phyloP scores from a whole-genome alignment of 2,888 invertebrate genomes.

The Reticulitermes lucifugus region DNA sequence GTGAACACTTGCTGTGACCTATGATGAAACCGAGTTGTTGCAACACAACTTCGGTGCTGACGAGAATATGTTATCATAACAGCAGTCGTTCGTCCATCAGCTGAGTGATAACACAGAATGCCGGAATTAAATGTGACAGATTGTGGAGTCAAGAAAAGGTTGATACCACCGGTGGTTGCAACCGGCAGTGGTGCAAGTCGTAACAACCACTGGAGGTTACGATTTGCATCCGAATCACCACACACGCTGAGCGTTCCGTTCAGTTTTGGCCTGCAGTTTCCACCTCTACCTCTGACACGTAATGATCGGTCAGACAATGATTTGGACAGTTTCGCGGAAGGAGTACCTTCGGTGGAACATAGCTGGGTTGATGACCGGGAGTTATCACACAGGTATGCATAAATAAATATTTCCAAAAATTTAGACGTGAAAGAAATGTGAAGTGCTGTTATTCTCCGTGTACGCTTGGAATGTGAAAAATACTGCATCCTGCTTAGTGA shows the following conservation, averaged over 20 bases:
- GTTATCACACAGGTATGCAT: slow-evolving; percentile 69
- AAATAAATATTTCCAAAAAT: not conserved
- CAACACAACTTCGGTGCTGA: not conserved
- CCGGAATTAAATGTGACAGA: slow-evolving; percentile 3
- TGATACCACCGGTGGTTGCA: not conserved
- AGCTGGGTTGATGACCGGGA: slow-evolving; percentile 70
- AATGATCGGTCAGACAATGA: slow-evolving; percentile 67
- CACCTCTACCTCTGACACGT: slow-evolving; percentile 54
- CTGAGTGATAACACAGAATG: not conserved
- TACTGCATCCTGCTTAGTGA: not conserved
- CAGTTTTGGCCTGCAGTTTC: slow-evolving; percentile 43
- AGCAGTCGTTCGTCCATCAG: not conserved
- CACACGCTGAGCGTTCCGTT: slow-evolving; percentile 53
- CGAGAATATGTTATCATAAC: not conserved
- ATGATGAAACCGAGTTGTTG: not conserved
- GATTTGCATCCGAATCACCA: slow-evolving; percentile 46
- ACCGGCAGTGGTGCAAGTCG: not conserved
- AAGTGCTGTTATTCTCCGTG: not conserved
- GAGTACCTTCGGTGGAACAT: slow-evolving; percentile 60
- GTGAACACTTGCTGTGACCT: not conserved
- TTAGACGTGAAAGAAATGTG: not conserved
- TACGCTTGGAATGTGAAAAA: not conserved
- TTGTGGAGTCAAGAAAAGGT: not conserved
- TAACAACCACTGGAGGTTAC: not conserved
- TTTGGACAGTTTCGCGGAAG: slow-evolving; percentile 70